Conservation (phyloP, 2,888 invertebrate species). For the Uloborus plumipes region DNA sequence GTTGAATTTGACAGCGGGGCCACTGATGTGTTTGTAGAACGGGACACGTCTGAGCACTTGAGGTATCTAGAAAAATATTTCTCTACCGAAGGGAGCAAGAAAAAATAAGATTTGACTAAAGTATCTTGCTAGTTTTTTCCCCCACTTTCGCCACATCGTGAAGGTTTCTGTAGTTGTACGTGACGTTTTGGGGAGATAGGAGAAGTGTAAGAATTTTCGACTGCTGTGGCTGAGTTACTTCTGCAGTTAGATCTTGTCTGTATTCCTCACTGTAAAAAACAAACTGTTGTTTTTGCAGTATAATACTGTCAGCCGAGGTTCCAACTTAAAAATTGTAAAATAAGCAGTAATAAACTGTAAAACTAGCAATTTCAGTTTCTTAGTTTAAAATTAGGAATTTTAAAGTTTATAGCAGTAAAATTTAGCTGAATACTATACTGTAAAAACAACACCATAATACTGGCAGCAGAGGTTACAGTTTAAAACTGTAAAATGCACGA, state of each 20-base stretch:
- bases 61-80: slow-evolving; percentile 44
- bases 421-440: no score
- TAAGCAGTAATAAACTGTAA: no score
- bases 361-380: no score
- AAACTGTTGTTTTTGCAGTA: no score
- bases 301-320: no score
- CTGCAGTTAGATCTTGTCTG: neutral
- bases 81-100: slow-evolving; percentile 18
- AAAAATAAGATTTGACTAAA: slow-evolving; percentile 13
- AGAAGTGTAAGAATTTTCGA: slow-evolving; percentile 16
- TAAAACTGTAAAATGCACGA: no score
- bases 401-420: no score
- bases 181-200: slow-evolving; percentile 35
- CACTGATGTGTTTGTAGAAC: slow-evolving; percentile 36
- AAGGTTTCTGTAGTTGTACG: slow-evolving; percentile 19
- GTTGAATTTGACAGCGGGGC: slow-evolving; percentile 54
- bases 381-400: no score
- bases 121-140: slow-evolving; percentile 10
- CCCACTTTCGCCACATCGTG: slow-evolving; percentile 25
- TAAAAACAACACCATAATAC: no score
- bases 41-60: slow-evolving; percentile 58
- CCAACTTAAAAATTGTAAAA: no score
- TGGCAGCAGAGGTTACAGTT: no score
- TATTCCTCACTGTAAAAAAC: no score
- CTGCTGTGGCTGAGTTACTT: neutral